These are phyloP conservation scores for Euclidia mi DNA, from an alignment of 2,888 invertebrate genomes.

Conservation along the genomic window DNA sequence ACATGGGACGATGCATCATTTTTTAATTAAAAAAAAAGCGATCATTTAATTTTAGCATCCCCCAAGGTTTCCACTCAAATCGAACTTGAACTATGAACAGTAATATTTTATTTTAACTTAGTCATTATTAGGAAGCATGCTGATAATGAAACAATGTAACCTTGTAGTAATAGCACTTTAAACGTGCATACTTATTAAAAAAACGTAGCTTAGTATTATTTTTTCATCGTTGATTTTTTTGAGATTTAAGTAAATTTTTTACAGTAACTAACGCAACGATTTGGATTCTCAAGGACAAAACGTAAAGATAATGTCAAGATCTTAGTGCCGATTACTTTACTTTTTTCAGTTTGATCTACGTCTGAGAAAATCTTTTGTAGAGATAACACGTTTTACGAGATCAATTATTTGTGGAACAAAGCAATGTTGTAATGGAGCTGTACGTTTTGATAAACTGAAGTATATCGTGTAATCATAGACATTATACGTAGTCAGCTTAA, in stretches of 20 bases:
- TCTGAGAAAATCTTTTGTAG: slow-evolving; percentile 25
- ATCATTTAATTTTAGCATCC: no score
- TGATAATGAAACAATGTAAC: not conserved
- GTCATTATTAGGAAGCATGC: not conserved
- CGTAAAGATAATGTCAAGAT: slow-evolving; percentile 47
- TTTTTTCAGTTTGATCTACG: slow-evolving; percentile 34
- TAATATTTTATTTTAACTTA: no score
- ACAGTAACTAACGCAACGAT: slow-evolving; percentile 28
- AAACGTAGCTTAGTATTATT: not conserved
- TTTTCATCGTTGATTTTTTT: slow-evolving; percentile 1
- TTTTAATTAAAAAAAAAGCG: no score
- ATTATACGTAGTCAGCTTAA: slow-evolving; percentile 2
- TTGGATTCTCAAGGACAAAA: slow-evolving; percentile 43
- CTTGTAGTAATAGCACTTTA: slow-evolving; percentile 1
- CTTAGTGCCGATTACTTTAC: slow-evolving; percentile 35
- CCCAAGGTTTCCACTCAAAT: no score
- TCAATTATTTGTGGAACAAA: slow-evolving; percentile 4
- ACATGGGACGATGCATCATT: no score
- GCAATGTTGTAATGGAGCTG: slow-evolving; percentile 8
- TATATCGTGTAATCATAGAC: slow-evolving; percentile 4
- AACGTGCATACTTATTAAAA: not conserved
- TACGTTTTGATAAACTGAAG: slow-evolving; percentile 1
- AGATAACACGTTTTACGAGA: slow-evolving; percentile 7
- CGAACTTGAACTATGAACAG: no score
- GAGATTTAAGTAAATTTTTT: slow-evolving; percentile 24